Evolutionary conservation across 2,888 invertebrate genomes (phyloP).

Genomic region (Dolichomitus sp.): DNA sequence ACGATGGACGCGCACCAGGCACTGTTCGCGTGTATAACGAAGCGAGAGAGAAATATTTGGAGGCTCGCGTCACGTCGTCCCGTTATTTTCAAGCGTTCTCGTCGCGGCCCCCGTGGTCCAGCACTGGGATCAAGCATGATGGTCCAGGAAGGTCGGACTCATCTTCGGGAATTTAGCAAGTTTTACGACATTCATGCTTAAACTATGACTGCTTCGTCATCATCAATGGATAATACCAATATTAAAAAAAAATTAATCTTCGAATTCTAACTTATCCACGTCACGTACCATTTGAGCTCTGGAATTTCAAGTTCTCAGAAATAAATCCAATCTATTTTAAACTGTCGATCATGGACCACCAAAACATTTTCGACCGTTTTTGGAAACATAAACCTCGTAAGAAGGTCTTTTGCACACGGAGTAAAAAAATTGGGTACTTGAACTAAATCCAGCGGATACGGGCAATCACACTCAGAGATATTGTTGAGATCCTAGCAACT

Average conservation of each 20-base stretch:
- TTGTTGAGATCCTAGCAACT: no score
- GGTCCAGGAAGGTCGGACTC: conserved; percentile 51
- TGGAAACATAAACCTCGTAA: neutral
- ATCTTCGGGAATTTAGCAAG: conserved; percentile 71
- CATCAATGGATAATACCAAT: neutral
- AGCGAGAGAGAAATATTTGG: conserved; percentile 76
- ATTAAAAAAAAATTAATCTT: neutral
- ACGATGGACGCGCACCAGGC: conserved; percentile 13
- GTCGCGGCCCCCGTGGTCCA: conserved; percentile 15
- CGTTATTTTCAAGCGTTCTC: conserved; percentile 72
- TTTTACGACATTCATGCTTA: conserved; percentile 60
- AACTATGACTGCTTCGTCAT: neutral
- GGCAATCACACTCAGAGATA: no score
- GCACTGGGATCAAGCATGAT: conserved; percentile 34
- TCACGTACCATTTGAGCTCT: conserved; percentile 6
- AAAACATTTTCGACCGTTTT: neutral
- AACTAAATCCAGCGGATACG: no score
- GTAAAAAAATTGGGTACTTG: no score
- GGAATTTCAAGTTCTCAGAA: neutral
- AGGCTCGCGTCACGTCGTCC: conserved; percentile 76
- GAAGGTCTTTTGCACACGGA: neutral
- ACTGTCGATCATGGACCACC: neutral
- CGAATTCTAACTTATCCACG: conserved; percentile 4
- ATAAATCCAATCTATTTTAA: neutral
- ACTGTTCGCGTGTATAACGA: conserved; percentile 33